Evolutionary conservation across 2,113 vertebrate species (phyloP).

Genomic region (Dolichallabes microphthalmus): DNA sequence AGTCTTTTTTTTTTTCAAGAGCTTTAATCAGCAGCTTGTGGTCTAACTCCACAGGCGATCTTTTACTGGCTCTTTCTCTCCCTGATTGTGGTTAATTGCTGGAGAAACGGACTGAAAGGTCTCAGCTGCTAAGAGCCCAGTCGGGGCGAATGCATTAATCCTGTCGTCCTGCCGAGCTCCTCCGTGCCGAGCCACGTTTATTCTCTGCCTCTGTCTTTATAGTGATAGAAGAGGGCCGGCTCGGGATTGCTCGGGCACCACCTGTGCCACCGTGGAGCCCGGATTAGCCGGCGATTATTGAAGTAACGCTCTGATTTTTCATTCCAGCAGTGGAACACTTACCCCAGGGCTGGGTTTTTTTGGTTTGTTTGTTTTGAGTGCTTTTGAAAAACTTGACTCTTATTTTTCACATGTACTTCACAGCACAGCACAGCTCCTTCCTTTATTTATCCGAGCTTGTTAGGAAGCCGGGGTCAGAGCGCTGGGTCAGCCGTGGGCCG

Average conservation of each 20-base stretch:
- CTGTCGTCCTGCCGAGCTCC: slow-evolving; percentile 24
- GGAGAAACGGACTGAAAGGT: slow-evolving; percentile 41
- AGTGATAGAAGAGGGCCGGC: neutral
- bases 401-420: too few species aligned
- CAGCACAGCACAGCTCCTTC: too few species aligned
- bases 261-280: slow-evolving; percentile 14
- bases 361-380: too few species aligned
- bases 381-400: too few species aligned
- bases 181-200: neutral
- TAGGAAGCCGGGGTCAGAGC: too few species aligned
- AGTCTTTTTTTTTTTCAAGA: neutral
- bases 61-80: neutral
- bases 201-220: slow-evolving; percentile 11
- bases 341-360: neutral
- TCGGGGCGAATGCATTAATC: slow-evolving; percentile 36
- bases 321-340: neutral
- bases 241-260: neutral
- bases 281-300: slow-evolving; percentile 23
- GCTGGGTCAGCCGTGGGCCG: too few species aligned
- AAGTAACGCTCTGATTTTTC: slow-evolving; percentile 3
- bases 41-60: neutral
- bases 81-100: slow-evolving; percentile 60
- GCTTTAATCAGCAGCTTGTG: slow-evolving; percentile 23
- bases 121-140: slow-evolving; percentile 33
- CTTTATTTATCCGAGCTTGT: too few species aligned